A percentile compares a stretch with the other conserved stretches of the same genome.
These are phyloP conservation scores for Probaryconus sp. DNA, from an alignment of 1,140 invertebrate genomes.

Conservation along the genomic window DNA sequence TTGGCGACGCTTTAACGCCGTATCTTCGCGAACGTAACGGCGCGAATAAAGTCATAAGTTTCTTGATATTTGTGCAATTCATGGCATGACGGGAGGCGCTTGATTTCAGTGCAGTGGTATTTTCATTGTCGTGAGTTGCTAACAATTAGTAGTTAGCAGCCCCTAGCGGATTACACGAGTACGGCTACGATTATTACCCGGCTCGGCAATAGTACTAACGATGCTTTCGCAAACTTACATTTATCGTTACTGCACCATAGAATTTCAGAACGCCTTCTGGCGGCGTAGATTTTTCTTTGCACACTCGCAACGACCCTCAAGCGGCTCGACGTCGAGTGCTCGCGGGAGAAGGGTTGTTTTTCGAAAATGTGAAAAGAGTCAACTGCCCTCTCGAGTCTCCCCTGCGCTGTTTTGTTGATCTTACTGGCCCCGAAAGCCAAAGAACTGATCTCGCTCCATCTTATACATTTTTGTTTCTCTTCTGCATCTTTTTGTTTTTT, in stretches of 20 bases:
- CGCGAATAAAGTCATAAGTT: conserved; percentile 59
- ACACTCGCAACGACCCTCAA: conserved; percentile 42
- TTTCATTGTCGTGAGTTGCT: conserved; percentile 68
- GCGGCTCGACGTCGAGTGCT: conserved; percentile 29
- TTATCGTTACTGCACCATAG: conserved; percentile 70
- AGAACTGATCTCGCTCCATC: conserved; percentile 40
- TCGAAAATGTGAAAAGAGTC: conserved; percentile 53
- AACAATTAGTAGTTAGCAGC: conserved; percentile 72
- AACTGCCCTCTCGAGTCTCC: conserved; percentile 54
- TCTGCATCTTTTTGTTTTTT: not conserved
- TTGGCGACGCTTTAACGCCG: conserved; percentile 42
- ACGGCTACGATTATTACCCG: conserved; percentile 68
- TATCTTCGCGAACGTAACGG: conserved; percentile 45
- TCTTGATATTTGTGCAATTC: conserved; percentile 55
- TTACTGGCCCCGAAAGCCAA: conserved; percentile 31
- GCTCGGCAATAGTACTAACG: conserved; percentile 68
- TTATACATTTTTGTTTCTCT: conserved; percentile 38
- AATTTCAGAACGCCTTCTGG: conserved; percentile 61
- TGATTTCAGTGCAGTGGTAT: conserved; percentile 40
- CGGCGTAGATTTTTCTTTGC: conserved; percentile 56
- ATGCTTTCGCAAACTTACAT: conserved; percentile 71
- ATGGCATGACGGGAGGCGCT: conserved; percentile 13
- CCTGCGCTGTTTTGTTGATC: conserved; percentile 45
- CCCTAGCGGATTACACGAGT: conserved; percentile 59
- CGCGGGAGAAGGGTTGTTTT: conserved; percentile 49